phyloP scores from a whole-genome alignment of 2,113 vertebrate species.

The Xenotilapia longispinis region DNA sequence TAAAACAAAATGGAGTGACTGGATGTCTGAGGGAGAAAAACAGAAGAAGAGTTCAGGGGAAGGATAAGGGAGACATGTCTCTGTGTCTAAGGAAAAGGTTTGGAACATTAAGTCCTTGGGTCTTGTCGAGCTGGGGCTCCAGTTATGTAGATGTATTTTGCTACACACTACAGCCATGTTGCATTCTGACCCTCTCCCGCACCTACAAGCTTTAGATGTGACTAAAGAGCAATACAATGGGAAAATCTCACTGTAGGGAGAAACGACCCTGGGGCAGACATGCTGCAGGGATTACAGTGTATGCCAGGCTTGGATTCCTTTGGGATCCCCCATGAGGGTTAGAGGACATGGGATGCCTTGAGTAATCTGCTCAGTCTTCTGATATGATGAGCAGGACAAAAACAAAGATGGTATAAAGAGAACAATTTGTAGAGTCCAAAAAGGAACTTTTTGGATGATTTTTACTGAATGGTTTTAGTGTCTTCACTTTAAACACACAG shows the following conservation, averaged over 20 bases:
- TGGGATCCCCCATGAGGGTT: not conserved
- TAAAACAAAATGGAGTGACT: not conserved
- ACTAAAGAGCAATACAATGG: not conserved
- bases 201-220: not conserved
- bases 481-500: not conserved
- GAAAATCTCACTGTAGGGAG: not conserved
- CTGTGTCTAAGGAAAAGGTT: not conserved
- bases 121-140: not conserved
- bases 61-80: not conserved
- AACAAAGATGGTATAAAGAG: not conserved
- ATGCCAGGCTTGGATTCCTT: not conserved
- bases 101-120: not conserved
- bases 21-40: not conserved
- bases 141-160: not conserved
- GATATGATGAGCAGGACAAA: not conserved
- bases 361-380: not conserved
- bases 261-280: not conserved
- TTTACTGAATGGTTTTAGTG: not conserved
- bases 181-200: not conserved
- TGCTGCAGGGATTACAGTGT: constrained; percentile 4
- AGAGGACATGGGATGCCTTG: not conserved
- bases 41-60: not conserved
- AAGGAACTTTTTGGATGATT: not conserved
- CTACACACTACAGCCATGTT: not conserved
- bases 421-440: not conserved